These are phyloP conservation scores for Toxostoma redivivum DNA, from an alignment of 2,113 vertebrate genomes.

Conservation along the genomic window DNA sequence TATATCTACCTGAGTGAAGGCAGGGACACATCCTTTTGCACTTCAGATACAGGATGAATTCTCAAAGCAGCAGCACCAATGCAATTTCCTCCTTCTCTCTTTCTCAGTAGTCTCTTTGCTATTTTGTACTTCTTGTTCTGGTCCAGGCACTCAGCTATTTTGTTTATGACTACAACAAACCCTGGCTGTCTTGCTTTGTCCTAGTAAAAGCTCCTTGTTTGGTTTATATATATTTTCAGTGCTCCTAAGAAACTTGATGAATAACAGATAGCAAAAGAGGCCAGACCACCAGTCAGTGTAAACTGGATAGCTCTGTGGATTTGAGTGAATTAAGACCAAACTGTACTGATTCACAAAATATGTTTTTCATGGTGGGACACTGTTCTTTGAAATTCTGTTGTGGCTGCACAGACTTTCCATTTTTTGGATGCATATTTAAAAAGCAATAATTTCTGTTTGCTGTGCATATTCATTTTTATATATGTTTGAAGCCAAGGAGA, in stretches of 20 bases:
- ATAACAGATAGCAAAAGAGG: slow-evolving; percentile 5
- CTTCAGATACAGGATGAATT: background rate
- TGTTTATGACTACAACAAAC: background rate
- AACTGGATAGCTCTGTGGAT: background rate
- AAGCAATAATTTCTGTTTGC: background rate
- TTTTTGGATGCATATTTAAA: background rate
- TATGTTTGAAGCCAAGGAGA: background rate
- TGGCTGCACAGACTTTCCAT: background rate
- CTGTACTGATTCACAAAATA: slow-evolving; percentile 1
- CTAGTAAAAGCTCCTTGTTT: background rate
- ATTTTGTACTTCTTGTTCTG: background rate
- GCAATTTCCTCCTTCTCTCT: background rate
- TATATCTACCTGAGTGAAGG: background rate
- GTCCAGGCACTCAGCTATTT: background rate
- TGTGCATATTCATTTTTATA: background rate
- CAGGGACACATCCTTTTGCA: background rate
- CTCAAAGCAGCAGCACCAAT: background rate
- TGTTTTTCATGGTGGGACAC: background rate
- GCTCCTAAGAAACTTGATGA: background rate
- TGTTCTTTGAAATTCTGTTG: background rate
- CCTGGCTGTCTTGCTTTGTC: background rate
- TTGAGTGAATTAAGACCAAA: background rate
- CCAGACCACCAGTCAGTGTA: background rate
- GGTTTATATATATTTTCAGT: background rate
- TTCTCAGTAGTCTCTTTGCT: background rate